phyloP scores from a whole-genome alignment of 2,113 vertebrate species.

The Gadus macrocephalus region DNA sequence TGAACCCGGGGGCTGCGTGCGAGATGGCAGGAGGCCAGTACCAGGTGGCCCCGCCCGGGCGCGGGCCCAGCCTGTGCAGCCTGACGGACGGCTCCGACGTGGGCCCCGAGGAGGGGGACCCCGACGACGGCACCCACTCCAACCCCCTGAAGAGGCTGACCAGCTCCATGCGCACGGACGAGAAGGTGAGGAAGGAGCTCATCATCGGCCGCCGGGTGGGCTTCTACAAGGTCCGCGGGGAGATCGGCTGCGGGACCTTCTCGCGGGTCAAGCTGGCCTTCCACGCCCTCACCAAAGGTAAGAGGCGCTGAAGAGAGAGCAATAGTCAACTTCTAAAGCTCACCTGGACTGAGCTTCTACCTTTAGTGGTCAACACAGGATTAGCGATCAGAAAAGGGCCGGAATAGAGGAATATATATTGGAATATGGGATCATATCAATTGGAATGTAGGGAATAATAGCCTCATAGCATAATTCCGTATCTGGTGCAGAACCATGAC shows the following conservation, averaged over 20 bases:
- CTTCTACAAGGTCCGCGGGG: slow-evolving; percentile 89
- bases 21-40: slow-evolving; percentile 51
- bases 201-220: slow-evolving; percentile 86
- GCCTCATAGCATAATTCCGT: too few relatives aligned
- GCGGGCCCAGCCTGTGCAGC: slow-evolving; percentile 57
- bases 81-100: slow-evolving; percentile 73
- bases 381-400: too few relatives aligned
- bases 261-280: slow-evolving; percentile 93
- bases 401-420: not conserved
- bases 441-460: too few relatives aligned
- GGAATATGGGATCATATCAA: not conserved
- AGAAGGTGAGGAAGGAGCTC: slow-evolving; percentile 87
- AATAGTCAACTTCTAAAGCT: not conserved
- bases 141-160: slow-evolving; percentile 86
- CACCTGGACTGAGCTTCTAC: not conserved
- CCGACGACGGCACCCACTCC: slow-evolving; percentile 44
- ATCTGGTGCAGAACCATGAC: slow-evolving; percentile 71
- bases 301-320: not conserved
- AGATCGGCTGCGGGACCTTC: slow-evolving; percentile 93
- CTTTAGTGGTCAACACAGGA: not conserved
- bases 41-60: slow-evolving; percentile 24
- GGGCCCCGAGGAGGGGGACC: slow-evolving; percentile 51
- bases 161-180: slow-evolving; percentile 82
- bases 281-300: slow-evolving; percentile 92
- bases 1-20: slow-evolving; percentile 16